Evolutionary conservation across 1,140 invertebrate genomes (phyloP).

Genomic region (Gryon sp.): DNA sequence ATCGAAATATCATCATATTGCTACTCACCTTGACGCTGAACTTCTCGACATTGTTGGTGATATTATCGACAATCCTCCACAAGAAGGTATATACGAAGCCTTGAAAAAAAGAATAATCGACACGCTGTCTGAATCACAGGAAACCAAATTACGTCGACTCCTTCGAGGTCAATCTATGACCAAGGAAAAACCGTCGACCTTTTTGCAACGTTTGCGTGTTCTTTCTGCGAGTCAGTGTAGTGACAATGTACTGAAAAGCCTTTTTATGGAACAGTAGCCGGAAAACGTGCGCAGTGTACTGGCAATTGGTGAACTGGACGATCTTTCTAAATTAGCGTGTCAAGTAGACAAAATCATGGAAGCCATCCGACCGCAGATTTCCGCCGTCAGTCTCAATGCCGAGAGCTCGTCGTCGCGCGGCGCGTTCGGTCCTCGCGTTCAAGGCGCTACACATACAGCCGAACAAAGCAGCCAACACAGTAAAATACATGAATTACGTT

Average conservation of each 20-base stretch:
- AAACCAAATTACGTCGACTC: not conserved
- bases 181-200: not conserved
- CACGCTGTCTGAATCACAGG: not conserved
- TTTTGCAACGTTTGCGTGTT: not conserved
- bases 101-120: constrained; percentile 3
- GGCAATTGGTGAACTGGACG: not conserved
- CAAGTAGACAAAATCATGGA: not conserved
- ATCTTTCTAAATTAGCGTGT: no score
- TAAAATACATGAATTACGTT: no score
- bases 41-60: not conserved
- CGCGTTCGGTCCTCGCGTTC: no score
- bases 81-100: not conserved
- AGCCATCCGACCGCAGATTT: not conserved
- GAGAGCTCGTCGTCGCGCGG: no score
- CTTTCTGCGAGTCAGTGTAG: not conserved
- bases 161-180: not conserved
- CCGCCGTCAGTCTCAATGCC: no score
- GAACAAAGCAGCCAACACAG: no score
- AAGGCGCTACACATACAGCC: no score
- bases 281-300: not conserved
- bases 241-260: not conserved
- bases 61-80: not conserved
- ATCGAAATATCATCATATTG: constrained; percentile 5
- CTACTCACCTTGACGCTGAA: not conserved
- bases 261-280: constrained; percentile 4